phyloP scores from a whole-genome alignment of 2,888 invertebrate genomes.

The Odontothrips loti region DNA sequence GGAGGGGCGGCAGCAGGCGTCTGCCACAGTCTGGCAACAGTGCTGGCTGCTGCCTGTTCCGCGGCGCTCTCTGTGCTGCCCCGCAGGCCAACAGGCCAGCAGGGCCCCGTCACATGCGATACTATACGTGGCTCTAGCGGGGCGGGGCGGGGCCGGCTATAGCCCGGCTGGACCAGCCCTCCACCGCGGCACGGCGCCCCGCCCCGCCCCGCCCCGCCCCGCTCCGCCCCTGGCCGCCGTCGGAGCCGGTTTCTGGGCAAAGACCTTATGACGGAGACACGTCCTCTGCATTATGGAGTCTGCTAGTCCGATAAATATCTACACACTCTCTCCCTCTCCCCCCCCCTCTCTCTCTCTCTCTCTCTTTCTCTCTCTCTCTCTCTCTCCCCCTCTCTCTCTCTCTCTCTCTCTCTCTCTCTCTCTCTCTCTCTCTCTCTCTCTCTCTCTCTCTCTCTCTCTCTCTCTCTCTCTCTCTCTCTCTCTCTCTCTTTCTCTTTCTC shows the following conservation, averaged over 20 bases:
- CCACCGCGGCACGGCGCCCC: background rate
- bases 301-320: constrained; percentile 15
- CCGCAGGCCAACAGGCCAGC: too few species aligned
- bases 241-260: constrained; percentile 6
- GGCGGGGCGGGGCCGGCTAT: too few species aligned
- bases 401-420: background rate
- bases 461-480: constrained; percentile 36
- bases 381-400: constrained; percentile 32
- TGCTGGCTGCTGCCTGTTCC: too few species aligned
- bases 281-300: constrained; percentile 11
- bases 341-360: constrained; percentile 36
- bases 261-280: constrained; percentile 18
- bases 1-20: too few species aligned
- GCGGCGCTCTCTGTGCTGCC: too few species aligned
- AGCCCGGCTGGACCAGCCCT: background rate
- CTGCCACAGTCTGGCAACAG: too few species aligned
- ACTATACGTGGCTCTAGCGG: too few species aligned
- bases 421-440: background rate
- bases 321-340: constrained; percentile 31
- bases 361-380: constrained; percentile 36
- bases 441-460: constrained; percentile 31
- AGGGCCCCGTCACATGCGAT: too few species aligned
- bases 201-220: constrained; percentile 29
- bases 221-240: background rate
- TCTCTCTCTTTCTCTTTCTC: constrained; percentile 35